phyloP scores from a whole-genome alignment of 2,888 invertebrate species.

The Sipunculus nudus region DNA sequence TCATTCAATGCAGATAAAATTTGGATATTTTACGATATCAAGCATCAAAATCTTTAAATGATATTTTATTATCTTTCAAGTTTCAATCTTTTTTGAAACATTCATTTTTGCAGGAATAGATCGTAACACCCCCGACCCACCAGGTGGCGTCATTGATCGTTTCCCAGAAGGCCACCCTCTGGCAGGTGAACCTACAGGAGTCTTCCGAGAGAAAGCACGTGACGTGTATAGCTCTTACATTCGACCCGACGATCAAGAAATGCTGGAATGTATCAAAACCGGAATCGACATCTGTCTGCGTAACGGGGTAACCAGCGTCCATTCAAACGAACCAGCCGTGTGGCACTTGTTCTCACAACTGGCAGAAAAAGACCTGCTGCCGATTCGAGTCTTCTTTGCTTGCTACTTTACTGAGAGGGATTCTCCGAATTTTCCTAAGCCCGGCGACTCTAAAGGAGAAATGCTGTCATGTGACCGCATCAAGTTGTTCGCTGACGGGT shows the following conservation, averaged over 20 bases:
- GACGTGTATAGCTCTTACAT: neutral
- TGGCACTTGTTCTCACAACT: slow-evolving; percentile 34
- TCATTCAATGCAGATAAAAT: no score
- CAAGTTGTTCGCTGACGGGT: slow-evolving; percentile 37
- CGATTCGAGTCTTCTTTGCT: slow-evolving; percentile 33
- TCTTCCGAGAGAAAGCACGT: slow-evolving; percentile 28
- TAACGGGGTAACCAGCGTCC: slow-evolving; percentile 36
- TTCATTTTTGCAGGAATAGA: no score
- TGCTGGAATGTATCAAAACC: slow-evolving; percentile 10
- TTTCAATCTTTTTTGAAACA: no score
- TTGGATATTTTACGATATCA: no score
- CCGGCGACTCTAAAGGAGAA: slow-evolving; percentile 17
- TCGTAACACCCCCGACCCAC: slow-evolving; percentile 27
- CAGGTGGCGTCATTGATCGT: slow-evolving; percentile 28
- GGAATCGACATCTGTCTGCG: slow-evolving; percentile 21
- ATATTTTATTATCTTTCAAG: no score
- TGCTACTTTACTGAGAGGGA: slow-evolving; percentile 5
- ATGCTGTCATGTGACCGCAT: slow-evolving; percentile 32
- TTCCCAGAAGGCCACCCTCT: slow-evolving; percentile 26
- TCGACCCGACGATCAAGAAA: no score
- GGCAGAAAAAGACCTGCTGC: slow-evolving; percentile 23
- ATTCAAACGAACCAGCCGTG: slow-evolving; percentile 27
- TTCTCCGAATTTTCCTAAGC: slow-evolving; percentile 16
- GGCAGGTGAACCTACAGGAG: slow-evolving; percentile 26
- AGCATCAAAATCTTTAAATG: no score